Evolutionary conservation across 2,797 vertebrate species (phyloP), one percentile per base, ranked within the genome.

Genomic region (Cercopithecus hamlyni): DNA sequence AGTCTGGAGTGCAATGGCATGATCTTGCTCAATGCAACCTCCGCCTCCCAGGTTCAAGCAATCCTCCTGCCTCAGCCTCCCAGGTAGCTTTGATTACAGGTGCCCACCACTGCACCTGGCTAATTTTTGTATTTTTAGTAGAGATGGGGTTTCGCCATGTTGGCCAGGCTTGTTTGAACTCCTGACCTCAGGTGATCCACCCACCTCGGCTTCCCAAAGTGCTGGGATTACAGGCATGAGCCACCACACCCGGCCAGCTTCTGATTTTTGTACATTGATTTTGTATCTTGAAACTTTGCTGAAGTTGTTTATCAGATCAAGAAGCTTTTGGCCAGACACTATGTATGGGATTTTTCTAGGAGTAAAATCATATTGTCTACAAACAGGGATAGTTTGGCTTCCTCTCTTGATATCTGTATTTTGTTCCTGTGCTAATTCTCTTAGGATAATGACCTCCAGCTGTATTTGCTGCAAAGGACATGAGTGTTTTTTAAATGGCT

Each of bases 161-260:
- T 67, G 30, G 61, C 30, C 61, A n/a, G 61, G 30, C 14, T 67
- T 33, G 61, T 67, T 67, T 7, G 7, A 67, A 67, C 61, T 67
- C 30, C 61, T 67, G 7, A 67, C 30, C 30, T n/a, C 30, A n/a
- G 30, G 17, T 67, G 30, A 67, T 67, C 61, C 61, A 19, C 61
- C 14, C 1, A 0, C 7, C 61, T 19, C 0, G 0, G 61, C 61
- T 17, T n/a, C 61, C 30, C 30, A n/a, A 67, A 67, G 15, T 67
- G 30, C 30, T n/a, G 30, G 15, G 15, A 67, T 67, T 67, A 67
- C 61, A 67, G 61, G 30, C 17, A 4, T 67, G 6, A 67, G 61
- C 61, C 30, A 67, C 33, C 15, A 17, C 30, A 3, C 3, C 61
- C 3, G 1, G 61, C 3, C 61, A n/a, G 30, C 30, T 67, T 64